phyloP scores from a whole-genome alignment of 2,113 vertebrate genomes.

The Muscicapa adusta region DNA sequence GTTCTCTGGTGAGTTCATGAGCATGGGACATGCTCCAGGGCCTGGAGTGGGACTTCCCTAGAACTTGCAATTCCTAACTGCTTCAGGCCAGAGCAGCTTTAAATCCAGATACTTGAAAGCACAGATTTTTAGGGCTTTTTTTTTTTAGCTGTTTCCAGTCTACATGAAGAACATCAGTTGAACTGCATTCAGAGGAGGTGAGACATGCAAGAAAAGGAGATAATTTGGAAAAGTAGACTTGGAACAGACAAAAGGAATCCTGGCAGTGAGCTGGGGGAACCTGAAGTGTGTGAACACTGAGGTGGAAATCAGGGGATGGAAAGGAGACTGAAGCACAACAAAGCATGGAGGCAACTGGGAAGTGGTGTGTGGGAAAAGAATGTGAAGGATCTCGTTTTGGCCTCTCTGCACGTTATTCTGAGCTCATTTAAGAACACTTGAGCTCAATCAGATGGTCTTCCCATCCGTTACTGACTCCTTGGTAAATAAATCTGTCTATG shows the following conservation, averaged over 20 bases:
- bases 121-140: neutral
- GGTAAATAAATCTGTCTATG: neutral
- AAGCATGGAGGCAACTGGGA: neutral
- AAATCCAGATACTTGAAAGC: neutral
- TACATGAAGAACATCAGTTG: neutral
- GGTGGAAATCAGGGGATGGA: neutral
- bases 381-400: neutral
- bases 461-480: neutral
- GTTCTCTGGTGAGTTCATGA: neutral
- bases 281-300: neutral
- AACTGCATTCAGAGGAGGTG: neutral
- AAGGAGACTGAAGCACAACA: neutral
- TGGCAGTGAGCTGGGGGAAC: neutral
- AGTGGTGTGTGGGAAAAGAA: neutral
- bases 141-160: neutral
- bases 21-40: neutral
- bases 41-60: neutral
- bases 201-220: neutral
- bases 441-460: neutral
- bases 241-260: neutral
- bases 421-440: neutral
- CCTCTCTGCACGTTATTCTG: neutral
- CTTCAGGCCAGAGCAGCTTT: neutral
- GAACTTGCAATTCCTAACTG: neutral
- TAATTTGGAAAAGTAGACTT: neutral